Evolutionary conservation across 2,113 vertebrate species (phyloP), one percentile per base, ranked within the genome.

Genomic region (Festucalex cinctus): DNA sequence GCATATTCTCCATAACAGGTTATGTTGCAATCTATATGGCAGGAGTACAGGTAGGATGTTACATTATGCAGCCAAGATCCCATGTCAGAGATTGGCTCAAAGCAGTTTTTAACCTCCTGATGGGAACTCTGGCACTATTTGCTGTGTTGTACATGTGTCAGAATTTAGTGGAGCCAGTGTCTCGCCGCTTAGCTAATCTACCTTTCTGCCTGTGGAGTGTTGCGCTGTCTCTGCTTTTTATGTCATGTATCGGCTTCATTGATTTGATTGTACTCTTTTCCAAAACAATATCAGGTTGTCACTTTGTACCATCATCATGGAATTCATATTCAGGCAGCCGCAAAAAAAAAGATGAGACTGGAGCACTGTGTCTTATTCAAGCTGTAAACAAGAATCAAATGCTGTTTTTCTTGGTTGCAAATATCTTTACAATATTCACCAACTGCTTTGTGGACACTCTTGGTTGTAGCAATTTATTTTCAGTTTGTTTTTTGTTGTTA

Each of bases 311-410:
- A 9, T 88, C 91, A 2, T 95, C 94, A 2, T 96, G 95, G 96
- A 79, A 82, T 32, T n/a, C 82, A 14, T 82, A 83, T 6, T 24
- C 61, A 35, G 36, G 13, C 2, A 68, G 58, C 41, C 61, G 53
- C 3, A 66, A 61, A 67, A 76, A 86, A 24, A 22, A 0, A 0
- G 0, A 13, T 61, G 69, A 76, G 41, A 44, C 79, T 14, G 51
- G 77, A 0, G 78, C 65, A 49, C 3, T 64, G 2, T 99, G 97
- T 79, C 88, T 99, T 20, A 78, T 98, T 66, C 92, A 91, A 57
- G 94, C 96, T n/a, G 83, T 99, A 56, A 94, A 92, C 86, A 93
- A 92, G 89, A 98, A 98, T 61, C 96, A 98, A 60, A 75, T 99
- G 62, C 26, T 94, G 0, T 98, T 95, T 79, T 99, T 99, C 86